Percentiles rank a stretch among this genome's conserved stretches.
Conservation (phyloP, 2,113 vertebrate genomes). For the Crocuta crocuta region DNA sequence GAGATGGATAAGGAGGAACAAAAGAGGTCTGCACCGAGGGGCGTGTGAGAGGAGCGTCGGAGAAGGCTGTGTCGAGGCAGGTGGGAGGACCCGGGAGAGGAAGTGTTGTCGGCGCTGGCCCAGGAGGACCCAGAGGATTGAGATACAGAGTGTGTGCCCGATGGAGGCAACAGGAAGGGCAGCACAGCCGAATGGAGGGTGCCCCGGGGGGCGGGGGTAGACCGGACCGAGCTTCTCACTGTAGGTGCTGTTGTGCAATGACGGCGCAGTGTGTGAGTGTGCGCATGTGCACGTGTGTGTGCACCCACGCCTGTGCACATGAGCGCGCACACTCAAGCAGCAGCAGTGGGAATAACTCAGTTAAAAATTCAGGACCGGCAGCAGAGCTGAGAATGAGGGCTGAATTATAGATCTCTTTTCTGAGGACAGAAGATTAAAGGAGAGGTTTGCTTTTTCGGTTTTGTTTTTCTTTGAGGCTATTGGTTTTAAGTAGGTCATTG, state of each 20-base stretch:
- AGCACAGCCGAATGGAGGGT: no score
- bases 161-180: background rate
- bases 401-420: constrained; percentile 79
- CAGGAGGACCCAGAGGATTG: background rate
- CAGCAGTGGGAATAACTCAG: constrained; percentile 54
- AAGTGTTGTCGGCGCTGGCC: background rate
- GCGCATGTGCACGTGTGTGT: background rate
- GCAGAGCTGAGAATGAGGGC: constrained; percentile 50
- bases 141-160: background rate
- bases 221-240: background rate
- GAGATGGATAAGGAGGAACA: background rate
- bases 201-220: background rate
- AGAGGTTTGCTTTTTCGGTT: constrained; percentile 63
- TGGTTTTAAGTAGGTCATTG: constrained; percentile 77
- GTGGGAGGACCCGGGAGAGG: background rate
- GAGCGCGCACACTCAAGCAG: background rate
- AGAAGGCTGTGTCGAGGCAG: background rate
- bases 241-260: background rate
- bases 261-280: fast-evolving
- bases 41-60: background rate
- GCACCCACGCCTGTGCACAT: fast-evolving
- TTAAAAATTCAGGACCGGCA: constrained; percentile 71
- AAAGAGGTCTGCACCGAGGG: background rate
- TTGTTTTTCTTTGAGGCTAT: constrained; percentile 62
- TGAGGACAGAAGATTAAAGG: constrained; percentile 78